Evolutionary conservation across 1,140 invertebrate genomes (phyloP), one percentile per base, ranked within the genome.

Genomic region (Achatina immaculata): DNA sequence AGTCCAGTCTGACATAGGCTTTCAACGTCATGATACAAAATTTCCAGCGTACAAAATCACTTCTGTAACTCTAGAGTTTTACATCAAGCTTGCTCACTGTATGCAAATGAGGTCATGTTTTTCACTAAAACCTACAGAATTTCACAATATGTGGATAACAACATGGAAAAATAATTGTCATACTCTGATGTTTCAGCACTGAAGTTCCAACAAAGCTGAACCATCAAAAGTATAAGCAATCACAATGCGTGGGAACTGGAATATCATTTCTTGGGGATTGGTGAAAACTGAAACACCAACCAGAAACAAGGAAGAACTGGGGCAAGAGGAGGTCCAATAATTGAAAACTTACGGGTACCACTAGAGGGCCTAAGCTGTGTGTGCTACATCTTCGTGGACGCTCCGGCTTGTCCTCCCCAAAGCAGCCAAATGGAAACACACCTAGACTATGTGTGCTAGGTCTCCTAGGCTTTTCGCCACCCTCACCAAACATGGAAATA

Each of bases 391-490:
- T 83, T 75, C 88, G 83, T 38, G 85, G 81, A 62, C 84, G 72
- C 58, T 84, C 84, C 68, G 83, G 82, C 72, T 84, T 84, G 36
- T 87, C 86, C 40, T 88, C 86, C 36, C 85, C 85, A 72, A 85
- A 85, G 82, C 85, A 85, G 66, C 85, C 82, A 62, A 89, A 79
- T 36, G 87, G 87, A 48, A 89, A 84, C 43, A 88, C 85, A 48
- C 88, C 88, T 62, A 89, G 85, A 84, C 87, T 88, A 84, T 89
- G 88, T 11, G 88, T 88, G 79, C 87, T 88, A 45, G 88, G 86
- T 71, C 88, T 85, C 40, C 88, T 84, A 34, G 86, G 86, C 66
- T 84, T 83, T 81, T 89, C 87, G 0, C 84, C 83, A 72, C 86
- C 84, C 80, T 89, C 88, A 45, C 87, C 88, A 81, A 89, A 89